These are phyloP conservation scores for Hydrozoanthus gracilis DNA, from an alignment of 92 coral and sea anemone genomes.

Conservation along the genomic window DNA sequence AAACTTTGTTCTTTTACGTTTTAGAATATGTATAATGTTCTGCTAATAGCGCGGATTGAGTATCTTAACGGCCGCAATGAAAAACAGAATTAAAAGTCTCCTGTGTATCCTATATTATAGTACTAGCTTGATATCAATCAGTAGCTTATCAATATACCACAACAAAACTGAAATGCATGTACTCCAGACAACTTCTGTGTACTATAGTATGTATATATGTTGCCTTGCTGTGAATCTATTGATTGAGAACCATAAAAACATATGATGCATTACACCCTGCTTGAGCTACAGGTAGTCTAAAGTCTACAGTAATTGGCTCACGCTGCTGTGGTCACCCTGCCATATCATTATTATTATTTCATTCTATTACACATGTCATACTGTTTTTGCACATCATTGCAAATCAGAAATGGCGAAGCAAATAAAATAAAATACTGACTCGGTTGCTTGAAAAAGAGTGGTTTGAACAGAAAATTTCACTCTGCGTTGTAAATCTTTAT, in stretches of 20 bases:
- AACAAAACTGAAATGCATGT: constrained; percentile 35
- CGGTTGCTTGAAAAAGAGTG: constrained; percentile 55
- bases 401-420: too few species aligned
- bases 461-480: constrained; percentile 62
- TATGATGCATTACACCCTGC: constrained; percentile 29
- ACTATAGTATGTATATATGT: constrained; percentile 38
- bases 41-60: too few species aligned
- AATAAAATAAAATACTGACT: constrained; percentile 8
- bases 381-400: too few species aligned
- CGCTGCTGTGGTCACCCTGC: too few species aligned
- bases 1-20: too few species aligned
- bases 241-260: constrained; percentile 36
- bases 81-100: too few species aligned
- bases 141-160: constrained; percentile 27
- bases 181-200: constrained; percentile 43
- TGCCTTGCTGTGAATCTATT: constrained; percentile 46
- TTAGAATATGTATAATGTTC: too few species aligned
- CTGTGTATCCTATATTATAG: too few species aligned
- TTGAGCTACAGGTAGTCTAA: constrained; percentile 27
- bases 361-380: too few species aligned
- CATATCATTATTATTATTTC: too few species aligned
- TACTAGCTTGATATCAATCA: constrained; percentile 45
- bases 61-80: too few species aligned
- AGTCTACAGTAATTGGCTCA: too few species aligned
- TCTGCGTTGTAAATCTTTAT: constrained; percentile 53